Evolutionary conservation across 2,113 vertebrate species (phyloP).

Genomic region (Nesoenas mayeri): DNA sequence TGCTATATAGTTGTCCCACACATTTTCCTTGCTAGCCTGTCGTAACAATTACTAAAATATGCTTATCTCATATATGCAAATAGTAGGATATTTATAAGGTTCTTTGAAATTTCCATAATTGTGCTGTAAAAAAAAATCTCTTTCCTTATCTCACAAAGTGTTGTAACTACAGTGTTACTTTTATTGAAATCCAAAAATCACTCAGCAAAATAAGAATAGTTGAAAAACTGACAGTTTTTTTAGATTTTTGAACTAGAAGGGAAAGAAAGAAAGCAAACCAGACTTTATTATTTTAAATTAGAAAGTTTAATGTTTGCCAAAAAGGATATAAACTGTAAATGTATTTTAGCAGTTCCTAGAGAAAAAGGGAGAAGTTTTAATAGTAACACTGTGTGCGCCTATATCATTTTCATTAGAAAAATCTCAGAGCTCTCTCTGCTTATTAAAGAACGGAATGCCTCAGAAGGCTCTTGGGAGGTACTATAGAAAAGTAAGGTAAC

Average conservation of each 20-base stretch:
- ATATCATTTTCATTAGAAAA: slow-evolving; percentile 66
- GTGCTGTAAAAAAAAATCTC: slow-evolving; percentile 42
- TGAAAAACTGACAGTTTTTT: slow-evolving; percentile 24
- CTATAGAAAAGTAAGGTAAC: slow-evolving; percentile 4
- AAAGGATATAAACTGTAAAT: slow-evolving; percentile 67
- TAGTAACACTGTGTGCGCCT: slow-evolving; percentile 58
- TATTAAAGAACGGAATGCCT: slow-evolving; percentile 55
- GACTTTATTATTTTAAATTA: slow-evolving; percentile 66
- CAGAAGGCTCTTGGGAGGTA: slow-evolving; percentile 32
- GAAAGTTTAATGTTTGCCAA: slow-evolving; percentile 58
- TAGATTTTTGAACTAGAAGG: slow-evolving; percentile 38
- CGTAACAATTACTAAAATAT: slow-evolving; percentile 54
- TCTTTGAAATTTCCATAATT: slow-evolving; percentile 70
- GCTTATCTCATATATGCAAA: slow-evolving; percentile 65
- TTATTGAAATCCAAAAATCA: slow-evolving; percentile 65
- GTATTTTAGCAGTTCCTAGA: slow-evolving; percentile 61
- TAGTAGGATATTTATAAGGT: slow-evolving; percentile 60
- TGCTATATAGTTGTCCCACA: slow-evolving; percentile 14
- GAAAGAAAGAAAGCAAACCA: slow-evolving; percentile 13
- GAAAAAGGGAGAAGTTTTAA: slow-evolving; percentile 61
- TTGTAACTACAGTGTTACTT: slow-evolving; percentile 62
- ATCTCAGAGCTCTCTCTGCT: slow-evolving; percentile 56
- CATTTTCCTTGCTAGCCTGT: slow-evolving; percentile 46
- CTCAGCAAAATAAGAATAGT: slow-evolving; percentile 50
- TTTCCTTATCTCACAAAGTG: slow-evolving; percentile 61